Conservation (phyloP, 1,140 invertebrate species). For the Drosophila seguyi region DNA sequence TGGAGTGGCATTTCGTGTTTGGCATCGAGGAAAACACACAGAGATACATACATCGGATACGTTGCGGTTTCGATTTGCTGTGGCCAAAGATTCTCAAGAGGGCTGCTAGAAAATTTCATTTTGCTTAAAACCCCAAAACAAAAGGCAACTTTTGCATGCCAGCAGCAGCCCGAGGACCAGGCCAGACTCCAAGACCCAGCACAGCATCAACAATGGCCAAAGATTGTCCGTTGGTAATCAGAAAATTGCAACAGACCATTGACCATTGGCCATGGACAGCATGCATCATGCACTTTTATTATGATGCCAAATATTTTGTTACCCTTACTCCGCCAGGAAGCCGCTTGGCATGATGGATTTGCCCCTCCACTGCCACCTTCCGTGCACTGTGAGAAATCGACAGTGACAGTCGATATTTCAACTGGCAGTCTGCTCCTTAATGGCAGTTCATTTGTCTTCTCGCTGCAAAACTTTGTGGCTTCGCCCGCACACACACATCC, state of each 20-base stretch:
- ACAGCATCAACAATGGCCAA: slow-evolving; percentile 26
- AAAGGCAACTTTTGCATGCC: slow-evolving; percentile 64
- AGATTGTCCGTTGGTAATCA: slow-evolving; percentile 63
- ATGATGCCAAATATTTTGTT: slow-evolving; percentile 77
- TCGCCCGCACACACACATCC: slow-evolving; percentile 25
- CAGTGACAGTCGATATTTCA: slow-evolving; percentile 64
- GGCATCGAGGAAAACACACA: slow-evolving; percentile 18
- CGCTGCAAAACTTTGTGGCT: slow-evolving; percentile 56
- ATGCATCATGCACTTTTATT: slow-evolving; percentile 70
- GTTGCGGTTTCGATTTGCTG: slow-evolving; percentile 68
- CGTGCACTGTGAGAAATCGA: slow-evolving; percentile 74
- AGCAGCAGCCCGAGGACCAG: slow-evolving; percentile 1
- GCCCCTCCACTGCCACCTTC: neutral
- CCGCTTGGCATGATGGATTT: slow-evolving; percentile 58
- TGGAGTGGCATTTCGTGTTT: slow-evolving; percentile 36
- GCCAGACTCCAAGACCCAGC: slow-evolving; percentile 2
- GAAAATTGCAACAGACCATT: slow-evolving; percentile 66
- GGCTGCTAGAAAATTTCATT: slow-evolving; percentile 72
- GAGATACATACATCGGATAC: slow-evolving; percentile 26
- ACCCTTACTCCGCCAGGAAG: slow-evolving; percentile 7
- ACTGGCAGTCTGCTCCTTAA: slow-evolving; percentile 32
- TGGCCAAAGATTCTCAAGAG: slow-evolving; percentile 71
- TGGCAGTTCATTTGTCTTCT: slow-evolving; percentile 67
- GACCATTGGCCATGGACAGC: slow-evolving; percentile 34
- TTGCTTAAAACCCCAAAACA: slow-evolving; percentile 64